Evolutionary conservation across 2,113 vertebrate genomes (phyloP), one percentile per base, ranked within the genome.

Genomic region (Galbula dea): DNA sequence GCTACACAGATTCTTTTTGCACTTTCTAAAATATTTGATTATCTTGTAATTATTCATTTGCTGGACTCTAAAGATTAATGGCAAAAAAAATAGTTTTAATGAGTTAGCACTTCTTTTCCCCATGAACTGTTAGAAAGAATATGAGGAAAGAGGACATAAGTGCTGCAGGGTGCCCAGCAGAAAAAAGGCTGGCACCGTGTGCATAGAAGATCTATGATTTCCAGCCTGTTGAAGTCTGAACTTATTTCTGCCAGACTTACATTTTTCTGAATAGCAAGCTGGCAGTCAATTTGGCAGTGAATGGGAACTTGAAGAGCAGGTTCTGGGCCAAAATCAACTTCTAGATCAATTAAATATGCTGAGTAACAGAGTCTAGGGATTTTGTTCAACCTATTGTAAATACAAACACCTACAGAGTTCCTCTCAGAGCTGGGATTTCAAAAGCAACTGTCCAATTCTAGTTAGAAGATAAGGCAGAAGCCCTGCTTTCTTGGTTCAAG

Each of bases 81-180:
- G 41, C 39, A 19, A 90, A 61, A 22, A 2, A 61, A 18, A 2
- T 3, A 26, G 24, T 61, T 67, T 86, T 58, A 67, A 37, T 30
- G 75, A 3, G 0, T 20, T 62, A 74, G 13, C 5, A 51, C 32
- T 39, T 74, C 12, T 15, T 68, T 83, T 67, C 21, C 41, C 49
- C 9, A 17, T 24, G 69, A 69, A 17, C 15, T 82, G 48, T 43
- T 57, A 24, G 18, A 74, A 16, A 58, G 15, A 18, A 7, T 19
- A 4, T 18, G 48, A 81, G 26, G 10, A 46, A 34, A 61, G 1
- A 0, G 26, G 22, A 69, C 2, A 0, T 26, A 30, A 43, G 7
- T 26, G 7, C 29, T 37, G 19, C 39, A 68, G 24, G 23, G 12
- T 30, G 34, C 6, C 58, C 51, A 71, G 27, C 36, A 87, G 24